A percentile compares a stretch with the other conserved stretches of the same genome.
Conservation (phyloP, 2,888 invertebrate genomes). For the Cryptus viduatorius region DNA sequence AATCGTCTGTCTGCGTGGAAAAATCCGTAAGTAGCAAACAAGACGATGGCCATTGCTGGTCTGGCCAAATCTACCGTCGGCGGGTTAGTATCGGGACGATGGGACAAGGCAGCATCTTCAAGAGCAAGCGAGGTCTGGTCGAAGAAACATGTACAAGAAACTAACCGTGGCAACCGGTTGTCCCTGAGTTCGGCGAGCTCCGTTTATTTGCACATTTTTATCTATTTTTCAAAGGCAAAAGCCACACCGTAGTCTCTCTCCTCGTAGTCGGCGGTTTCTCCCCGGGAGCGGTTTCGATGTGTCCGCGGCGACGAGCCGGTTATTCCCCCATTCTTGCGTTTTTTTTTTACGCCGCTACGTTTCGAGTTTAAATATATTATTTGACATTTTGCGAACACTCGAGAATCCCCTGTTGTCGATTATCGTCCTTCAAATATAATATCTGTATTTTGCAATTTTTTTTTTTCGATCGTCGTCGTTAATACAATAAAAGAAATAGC, state of each 20-base stretch:
- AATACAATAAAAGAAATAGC: neutral
- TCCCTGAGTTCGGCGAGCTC: constrained; percentile 82
- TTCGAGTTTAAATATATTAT: constrained; percentile 1
- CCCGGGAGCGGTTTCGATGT: constrained; percentile 37
- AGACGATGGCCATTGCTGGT: neutral
- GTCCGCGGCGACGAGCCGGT: constrained; percentile 49
- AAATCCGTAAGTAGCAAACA: neutral
- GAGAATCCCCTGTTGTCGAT: neutral
- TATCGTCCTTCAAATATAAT: constrained; percentile 1
- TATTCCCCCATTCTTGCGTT: constrained; percentile 23
- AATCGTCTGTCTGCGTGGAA: neutral
- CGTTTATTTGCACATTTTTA: constrained; percentile 84
- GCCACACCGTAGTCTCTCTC: constrained; percentile 19
- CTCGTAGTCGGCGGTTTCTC: constrained; percentile 42
- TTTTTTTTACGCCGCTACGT: neutral
- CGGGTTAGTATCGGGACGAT: constrained; percentile 11
- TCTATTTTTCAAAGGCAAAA: constrained; percentile 81
- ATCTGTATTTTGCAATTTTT: neutral
- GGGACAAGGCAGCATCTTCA: constrained; percentile 66
- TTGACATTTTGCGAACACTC: constrained; percentile 6
- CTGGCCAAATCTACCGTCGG: neutral
- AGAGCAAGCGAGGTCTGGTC: constrained; percentile 74
- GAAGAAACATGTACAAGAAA: constrained; percentile 84
- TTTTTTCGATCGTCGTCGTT: neutral
- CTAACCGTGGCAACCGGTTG: constrained; percentile 83